Percentiles rank a stretch among this genome's conserved stretches.
Conservation (phyloP, 1,140 invertebrate species). For the Zaprionus tsacasi region DNA sequence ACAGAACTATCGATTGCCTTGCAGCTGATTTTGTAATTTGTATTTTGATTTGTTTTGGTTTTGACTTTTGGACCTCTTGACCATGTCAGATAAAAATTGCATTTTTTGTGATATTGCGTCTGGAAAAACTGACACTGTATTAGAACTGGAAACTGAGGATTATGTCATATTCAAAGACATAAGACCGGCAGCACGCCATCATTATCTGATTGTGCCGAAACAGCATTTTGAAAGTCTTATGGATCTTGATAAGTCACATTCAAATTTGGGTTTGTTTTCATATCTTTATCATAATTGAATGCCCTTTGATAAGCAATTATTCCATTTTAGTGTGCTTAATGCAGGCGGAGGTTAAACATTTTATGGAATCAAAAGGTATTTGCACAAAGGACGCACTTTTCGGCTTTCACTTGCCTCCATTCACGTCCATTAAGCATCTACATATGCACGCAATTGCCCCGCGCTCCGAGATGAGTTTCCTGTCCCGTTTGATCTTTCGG, state of each 20-base stretch:
- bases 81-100: constrained; percentile 83
- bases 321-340: constrained; percentile 13
- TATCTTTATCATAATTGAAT: neutral
- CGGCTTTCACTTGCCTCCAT: constrained; percentile 97
- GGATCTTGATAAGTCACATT: constrained; percentile 87
- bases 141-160: constrained; percentile 90
- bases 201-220: constrained; percentile 92
- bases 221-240: constrained; percentile 91
- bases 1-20: neutral
- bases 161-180: constrained; percentile 93
- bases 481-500: constrained; percentile 89
- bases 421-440: constrained; percentile 92
- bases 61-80: neutral
- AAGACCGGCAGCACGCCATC: constrained; percentile 91
- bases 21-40: constrained; percentile 3
- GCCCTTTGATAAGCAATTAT: neutral
- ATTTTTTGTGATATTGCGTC: constrained; percentile 90
- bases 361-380: constrained; percentile 81
- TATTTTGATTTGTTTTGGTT: neutral
- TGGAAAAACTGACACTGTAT: constrained; percentile 86
- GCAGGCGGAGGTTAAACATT: constrained; percentile 36
- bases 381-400: constrained; percentile 87
- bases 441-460: constrained; percentile 95
- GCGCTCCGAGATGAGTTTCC: constrained; percentile 88
- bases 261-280: constrained; percentile 86